Evolutionary conservation across 2,888 invertebrate species (phyloP).

Genomic region (Embidobia sp.): DNA sequence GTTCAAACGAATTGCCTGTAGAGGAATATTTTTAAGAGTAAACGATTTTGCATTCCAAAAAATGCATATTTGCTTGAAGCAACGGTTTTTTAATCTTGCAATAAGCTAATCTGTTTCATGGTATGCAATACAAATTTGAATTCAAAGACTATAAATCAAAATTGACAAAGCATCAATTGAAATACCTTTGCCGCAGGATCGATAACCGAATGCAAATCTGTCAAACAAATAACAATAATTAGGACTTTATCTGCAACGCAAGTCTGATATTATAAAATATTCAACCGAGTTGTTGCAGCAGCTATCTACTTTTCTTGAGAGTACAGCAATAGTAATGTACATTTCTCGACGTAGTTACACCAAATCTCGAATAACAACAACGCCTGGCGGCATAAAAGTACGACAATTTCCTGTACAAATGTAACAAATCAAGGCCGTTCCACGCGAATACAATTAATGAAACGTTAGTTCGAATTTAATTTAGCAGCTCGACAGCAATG

Average conservation of each 20-base stretch:
- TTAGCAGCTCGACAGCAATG: neutral
- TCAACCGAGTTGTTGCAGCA: conserved; percentile 19
- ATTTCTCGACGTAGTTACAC: conserved; percentile 34
- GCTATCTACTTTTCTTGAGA: conserved; percentile 50
- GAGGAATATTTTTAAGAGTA: too few species aligned
- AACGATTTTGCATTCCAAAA: too few species aligned
- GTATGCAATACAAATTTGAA: conserved; percentile 8
- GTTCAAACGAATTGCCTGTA: too few species aligned
- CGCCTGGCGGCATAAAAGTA: neutral
- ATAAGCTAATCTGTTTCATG: too few species aligned
- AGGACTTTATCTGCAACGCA: conserved; percentile 11
- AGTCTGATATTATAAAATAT: conserved; percentile 15
- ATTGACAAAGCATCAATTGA: neutral
- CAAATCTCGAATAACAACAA: conserved; percentile 27
- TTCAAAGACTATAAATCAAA: conserved; percentile 27
- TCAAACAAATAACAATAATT: conserved; percentile 25
- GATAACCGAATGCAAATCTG: conserved; percentile 11
- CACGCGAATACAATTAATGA: neutral
- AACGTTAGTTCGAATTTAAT: conserved; percentile 25
- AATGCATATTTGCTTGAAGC: too few species aligned
- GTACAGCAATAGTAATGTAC: conserved; percentile 39
- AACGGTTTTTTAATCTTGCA: too few species aligned
- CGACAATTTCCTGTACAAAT: neutral
- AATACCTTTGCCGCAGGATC: conserved; percentile 11
- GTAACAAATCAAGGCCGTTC: neutral